Evolutionary conservation across 2,888 invertebrate species (phyloP), one percentile per base, ranked within the genome.

Genomic region (Drosophila pseudotalamancana): DNA sequence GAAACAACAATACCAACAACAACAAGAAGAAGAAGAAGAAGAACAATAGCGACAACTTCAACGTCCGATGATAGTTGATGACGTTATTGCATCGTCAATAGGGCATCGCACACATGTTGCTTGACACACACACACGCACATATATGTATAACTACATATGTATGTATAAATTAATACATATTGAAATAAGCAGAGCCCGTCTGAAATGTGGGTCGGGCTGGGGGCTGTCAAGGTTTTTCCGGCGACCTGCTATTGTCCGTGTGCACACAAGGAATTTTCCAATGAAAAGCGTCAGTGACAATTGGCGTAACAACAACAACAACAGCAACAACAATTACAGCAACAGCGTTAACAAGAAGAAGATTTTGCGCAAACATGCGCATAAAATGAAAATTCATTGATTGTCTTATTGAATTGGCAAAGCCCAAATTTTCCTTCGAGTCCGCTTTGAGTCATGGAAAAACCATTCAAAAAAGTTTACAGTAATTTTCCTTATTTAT

Each of bases 381-480:
- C 78, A 71, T 73, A 57, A 82, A 73, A 82, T 76, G 61, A 82
- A 82, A 81, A 82, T 60, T 67, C 81, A 85, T 79, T 82, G 79
- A 81, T 79, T 81, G 80, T 82, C 79, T 76, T 69, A 78, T 82
- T 78, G 76, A 85, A 72, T 77, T 83, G 80, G 54, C 40, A 32
- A 21, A 59, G 59, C 32, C 31, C 11, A 62, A 43, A 45, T 32
- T 61, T 69, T n/a, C 46, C 4, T 42, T 49, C 9, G 35, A n/a
- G 12, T 16, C 34, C 39, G 6, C 19, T 29, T 40, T 6, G 32
- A 23, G 32, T 31, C 45, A 18, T 50, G 50, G 43, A 55, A 64
- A 76, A 49, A 11, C 29, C 39, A 63, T 66, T 77, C 49, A 42
- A 51, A 69, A 48, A 76, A 59, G 39, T 57, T 40, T 56, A 21